Base-by-base conservation (phyloP, 2,113 vertebrate genomes). In the Pangasianodon hypophthalmus region DNA sequence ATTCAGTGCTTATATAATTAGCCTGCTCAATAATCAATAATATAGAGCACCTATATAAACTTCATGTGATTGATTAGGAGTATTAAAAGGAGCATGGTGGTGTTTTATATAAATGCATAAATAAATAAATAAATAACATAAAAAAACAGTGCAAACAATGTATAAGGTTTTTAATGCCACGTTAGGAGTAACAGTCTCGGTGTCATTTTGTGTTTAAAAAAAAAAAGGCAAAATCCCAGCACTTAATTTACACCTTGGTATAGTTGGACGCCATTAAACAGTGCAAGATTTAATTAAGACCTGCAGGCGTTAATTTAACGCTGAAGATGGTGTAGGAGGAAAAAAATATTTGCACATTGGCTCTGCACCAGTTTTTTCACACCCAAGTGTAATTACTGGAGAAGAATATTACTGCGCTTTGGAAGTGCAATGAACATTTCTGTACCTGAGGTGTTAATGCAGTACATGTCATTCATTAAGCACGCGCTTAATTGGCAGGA, bases 361-460 rank as follows among this genome's bases (percentile, higher is more conserved):
- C 46, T 54, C 1, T 56, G 52, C 50, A 41, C 82, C 37, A 24
- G 13, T 54, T 50, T 52, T 79, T 37, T 56, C 13, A 44, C 46
- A 52, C 64, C 9, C 85, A 86, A 52, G n/a, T 37, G 67, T 73
- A 73, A 86, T 86, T 32, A 86, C 13, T 37, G 16, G 16, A 87
- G 69, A 44, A 56, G 46, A 58, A n/a, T n/a, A n/a, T n/a, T n/a
- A n/a, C 24, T 44, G 85, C n/a, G n/a, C n/a, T 54, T 54, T 50
- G 29, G 67, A 54, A 73, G 50, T 86, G 50, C 6, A 32, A 56
- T 73, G 64, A 86, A 50, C 29, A 69, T 73, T 86, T 86, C 83
- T 71, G 48, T 73, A 69, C 54, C 50, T 69, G 67, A 21, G 56
- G 82, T 84, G 56, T 84, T 60, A 62, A 87, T 77, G 32, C 32